Evolutionary conservation across 1,140 invertebrate species (phyloP), one percentile per base, ranked within the genome.

Genomic region (Heliconius himera): DNA sequence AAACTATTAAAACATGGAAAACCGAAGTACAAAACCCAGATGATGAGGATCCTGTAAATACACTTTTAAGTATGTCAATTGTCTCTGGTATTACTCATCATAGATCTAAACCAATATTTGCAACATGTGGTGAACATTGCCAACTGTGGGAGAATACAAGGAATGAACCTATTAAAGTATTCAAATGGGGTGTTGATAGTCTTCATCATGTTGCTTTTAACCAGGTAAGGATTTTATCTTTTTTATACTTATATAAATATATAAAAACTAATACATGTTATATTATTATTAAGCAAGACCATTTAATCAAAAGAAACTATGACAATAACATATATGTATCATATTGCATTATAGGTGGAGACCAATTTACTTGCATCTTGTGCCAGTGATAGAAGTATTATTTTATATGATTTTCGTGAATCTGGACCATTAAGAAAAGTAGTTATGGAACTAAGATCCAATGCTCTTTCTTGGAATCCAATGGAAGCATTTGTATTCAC

Each of bases 401-500:
- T 99, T 83, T 93, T 99, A 11, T 99, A 99, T 94, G 99, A 99
- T 93, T 97, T 97, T 72, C 95, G 99, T 86, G 98, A 99, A 87
- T 95, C 96, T 70, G 96, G 97, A n/a, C 98, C 99, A 1, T 85
- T 99, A 4, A 95, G 98, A 82, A 99, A 98, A 96, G 96, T 99
- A 77, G 95, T 97, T 1, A 96, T 99, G 95, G 97, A 96, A 84
- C 94, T 99, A 88, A 96, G 97, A 82, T 96, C 97, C 22, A 99
- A 99, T 95, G 96, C 97, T 80, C 87, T 99, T 2, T 95, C 96
- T 22, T 99, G 99, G 99, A 99, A 99, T 96, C 99, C 99, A 8
- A 99, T 99, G 98, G 99, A 99, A 95, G 98, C 99, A 18, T 99
- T 98, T 89, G 96, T 97, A 74, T 99, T 99, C 88, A 99, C 98